phyloP scores from a whole-genome alignment of 1,140 invertebrate genomes.

The Trichonephila clavata region DNA sequence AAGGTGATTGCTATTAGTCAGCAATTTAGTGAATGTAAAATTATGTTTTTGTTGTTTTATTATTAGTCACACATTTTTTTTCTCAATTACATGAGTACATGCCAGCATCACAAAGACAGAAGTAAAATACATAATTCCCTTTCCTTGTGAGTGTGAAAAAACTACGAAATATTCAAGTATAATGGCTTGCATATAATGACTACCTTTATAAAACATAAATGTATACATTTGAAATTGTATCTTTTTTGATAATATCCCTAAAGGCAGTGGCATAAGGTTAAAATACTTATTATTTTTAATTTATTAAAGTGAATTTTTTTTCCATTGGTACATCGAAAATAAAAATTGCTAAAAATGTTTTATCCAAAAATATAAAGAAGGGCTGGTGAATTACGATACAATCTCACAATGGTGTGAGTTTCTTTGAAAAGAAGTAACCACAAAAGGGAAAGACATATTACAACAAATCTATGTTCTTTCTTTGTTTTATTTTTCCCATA shows the following conservation, averaged over 20 bases:
- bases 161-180: not conserved
- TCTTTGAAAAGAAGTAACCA: not conserved
- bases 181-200: not conserved
- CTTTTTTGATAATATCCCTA: not conserved
- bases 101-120: not conserved
- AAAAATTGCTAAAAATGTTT: not conserved
- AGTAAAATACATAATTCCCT: not conserved
- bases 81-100: not conserved
- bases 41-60: not conserved
- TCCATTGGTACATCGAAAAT: not conserved
- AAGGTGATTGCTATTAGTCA: not conserved
- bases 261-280: not conserved
- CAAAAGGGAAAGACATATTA: conserved; percentile 5
- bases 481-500: conserved; percentile 54
- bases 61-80: not conserved
- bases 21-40: not conserved
- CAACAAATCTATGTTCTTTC: conserved; percentile 39
- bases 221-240: not conserved
- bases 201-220: not conserved
- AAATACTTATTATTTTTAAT: not conserved
- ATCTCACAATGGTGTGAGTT: not conserved
- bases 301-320: not conserved
- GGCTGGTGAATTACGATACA: not conserved
- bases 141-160: not conserved
- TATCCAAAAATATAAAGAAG: conserved; percentile 23